A percentile compares a stretch with the other conserved stretches of the same genome.
phyloP scores from a whole-genome alignment of 2,113 vertebrate species.

The Clarias gariepinus region DNA sequence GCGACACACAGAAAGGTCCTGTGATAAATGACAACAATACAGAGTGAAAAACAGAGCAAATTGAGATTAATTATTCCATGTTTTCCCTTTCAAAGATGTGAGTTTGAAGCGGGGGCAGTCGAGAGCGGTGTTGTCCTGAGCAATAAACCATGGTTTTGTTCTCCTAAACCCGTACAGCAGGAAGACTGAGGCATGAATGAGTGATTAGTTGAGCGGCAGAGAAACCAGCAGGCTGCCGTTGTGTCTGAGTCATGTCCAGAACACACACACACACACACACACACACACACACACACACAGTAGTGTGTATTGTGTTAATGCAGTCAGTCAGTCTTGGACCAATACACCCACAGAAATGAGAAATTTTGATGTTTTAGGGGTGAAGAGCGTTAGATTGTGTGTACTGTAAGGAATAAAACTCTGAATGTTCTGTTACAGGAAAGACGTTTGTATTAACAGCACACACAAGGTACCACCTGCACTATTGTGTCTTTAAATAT shows the following conservation, averaged over 20 bases:
- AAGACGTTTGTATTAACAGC: not conserved
- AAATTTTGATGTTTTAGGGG: not conserved
- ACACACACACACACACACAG: not conserved
- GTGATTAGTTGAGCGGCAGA: not conserved
- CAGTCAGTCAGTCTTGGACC: not conserved
- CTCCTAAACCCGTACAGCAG: not conserved
- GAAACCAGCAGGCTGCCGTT: not conserved
- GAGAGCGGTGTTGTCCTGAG: not conserved
- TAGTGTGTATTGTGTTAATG: not conserved
- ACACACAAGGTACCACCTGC: not conserved
- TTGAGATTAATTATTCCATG: slow-evolving; percentile 9
- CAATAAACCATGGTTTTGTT: not conserved
- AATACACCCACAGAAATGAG: not conserved
- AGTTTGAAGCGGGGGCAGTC: not conserved
- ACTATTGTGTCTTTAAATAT: not conserved
- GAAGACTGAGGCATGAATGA: not conserved
- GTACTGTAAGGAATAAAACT: not conserved
- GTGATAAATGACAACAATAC: not conserved
- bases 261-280: slow-evolving; percentile 7
- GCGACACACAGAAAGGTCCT: not conserved
- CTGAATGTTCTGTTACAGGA: not conserved
- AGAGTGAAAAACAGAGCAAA: not conserved
- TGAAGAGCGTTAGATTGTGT: not conserved
- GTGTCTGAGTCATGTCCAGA: not conserved
- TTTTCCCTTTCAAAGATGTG: not conserved